A percentile compares a stretch with the other conserved stretches of the same genome.
Evolutionary conservation across 1,140 invertebrate species (phyloP).

Genomic region (Drusus annulatus): DNA sequence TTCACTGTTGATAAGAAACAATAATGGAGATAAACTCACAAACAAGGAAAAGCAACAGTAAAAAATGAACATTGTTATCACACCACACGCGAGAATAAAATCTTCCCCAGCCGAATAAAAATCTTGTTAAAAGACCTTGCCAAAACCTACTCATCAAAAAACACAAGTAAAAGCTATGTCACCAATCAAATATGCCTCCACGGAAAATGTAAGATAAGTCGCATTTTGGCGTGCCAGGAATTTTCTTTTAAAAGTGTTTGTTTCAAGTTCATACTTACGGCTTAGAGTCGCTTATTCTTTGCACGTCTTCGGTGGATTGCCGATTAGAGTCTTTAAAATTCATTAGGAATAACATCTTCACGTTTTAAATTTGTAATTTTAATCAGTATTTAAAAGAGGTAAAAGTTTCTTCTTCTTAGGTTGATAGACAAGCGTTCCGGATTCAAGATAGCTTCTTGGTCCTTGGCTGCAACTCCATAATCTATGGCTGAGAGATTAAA

Average conservation of each 20-base stretch:
- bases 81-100: neutral
- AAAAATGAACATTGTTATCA: neutral
- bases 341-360: conserved; percentile 57
- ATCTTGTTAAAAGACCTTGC: conserved; percentile 4
- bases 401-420: too few relatives aligned
- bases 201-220: neutral
- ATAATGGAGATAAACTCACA: too few relatives aligned
- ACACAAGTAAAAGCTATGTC: neutral
- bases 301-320: conserved; percentile 57
- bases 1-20: too few relatives aligned
- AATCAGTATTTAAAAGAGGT: too few relatives aligned
- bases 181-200: neutral
- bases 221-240: neutral
- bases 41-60: too few relatives aligned
- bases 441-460: too few relatives aligned
- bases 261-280: neutral
- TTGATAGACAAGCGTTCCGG: too few relatives aligned
- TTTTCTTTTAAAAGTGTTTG: too few relatives aligned
- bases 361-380: too few relatives aligned
- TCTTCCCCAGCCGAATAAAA: neutral
- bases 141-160: neutral
- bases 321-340: conserved; percentile 59
- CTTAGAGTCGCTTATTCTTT: conserved; percentile 54
- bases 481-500: too few relatives aligned
- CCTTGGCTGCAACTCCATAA: too few relatives aligned